These are phyloP conservation scores for Lithophane semibrunnea DNA, from an alignment of 2,888 invertebrate genomes.

Conservation along the genomic window DNA sequence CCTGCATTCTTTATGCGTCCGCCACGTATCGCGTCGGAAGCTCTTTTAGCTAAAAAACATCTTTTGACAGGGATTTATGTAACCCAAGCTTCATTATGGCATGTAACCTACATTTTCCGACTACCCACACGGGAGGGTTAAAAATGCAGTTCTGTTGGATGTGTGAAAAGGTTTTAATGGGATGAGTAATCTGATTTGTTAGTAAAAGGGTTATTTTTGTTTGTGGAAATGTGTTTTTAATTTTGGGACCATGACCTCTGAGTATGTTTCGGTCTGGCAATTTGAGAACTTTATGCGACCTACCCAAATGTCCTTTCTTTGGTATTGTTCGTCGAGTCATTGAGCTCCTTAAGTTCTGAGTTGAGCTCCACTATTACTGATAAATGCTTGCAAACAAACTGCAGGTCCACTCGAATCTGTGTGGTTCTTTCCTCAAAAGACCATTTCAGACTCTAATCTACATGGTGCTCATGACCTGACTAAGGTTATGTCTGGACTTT, in stretches of 20 bases:
- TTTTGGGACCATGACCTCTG: neutral
- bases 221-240: constrained; percentile 9
- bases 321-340: too few relatives aligned
- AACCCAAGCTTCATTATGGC: constrained; percentile 45
- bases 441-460: too few relatives aligned
- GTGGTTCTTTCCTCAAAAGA: too few relatives aligned
- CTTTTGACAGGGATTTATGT: constrained; percentile 62
- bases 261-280: too few relatives aligned
- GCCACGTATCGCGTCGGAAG: constrained; percentile 58
- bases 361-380: too few relatives aligned
- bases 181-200: constrained; percentile 7
- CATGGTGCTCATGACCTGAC: too few relatives aligned
- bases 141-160: constrained; percentile 50
- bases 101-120: constrained; percentile 53
- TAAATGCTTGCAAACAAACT: too few relatives aligned
- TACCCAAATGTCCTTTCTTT: too few relatives aligned
- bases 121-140: constrained; percentile 16
- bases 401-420: too few relatives aligned
- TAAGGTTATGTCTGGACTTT: too few relatives aligned
- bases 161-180: constrained; percentile 40
- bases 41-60: constrained; percentile 62
- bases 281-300: too few relatives aligned
- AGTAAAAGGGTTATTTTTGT: neutral
- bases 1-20: constrained; percentile 60
- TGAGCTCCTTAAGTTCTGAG: too few relatives aligned